Evolutionary conservation across 2,113 vertebrate genomes (phyloP).

Genomic region (Pristiophorus japonicus): DNA sequence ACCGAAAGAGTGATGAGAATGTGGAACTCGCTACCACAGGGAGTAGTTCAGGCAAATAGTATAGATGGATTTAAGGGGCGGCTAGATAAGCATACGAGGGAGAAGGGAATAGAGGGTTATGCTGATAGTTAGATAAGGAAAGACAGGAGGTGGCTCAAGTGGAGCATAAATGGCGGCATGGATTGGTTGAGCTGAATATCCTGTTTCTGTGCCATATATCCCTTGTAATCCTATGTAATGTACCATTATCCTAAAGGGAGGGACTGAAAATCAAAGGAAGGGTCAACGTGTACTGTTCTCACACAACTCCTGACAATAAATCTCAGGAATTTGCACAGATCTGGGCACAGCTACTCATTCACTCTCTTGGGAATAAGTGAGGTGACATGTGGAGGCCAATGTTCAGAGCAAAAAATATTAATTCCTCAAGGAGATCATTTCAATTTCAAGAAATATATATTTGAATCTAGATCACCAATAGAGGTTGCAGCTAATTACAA

Average conservation of each 20-base stretch:
- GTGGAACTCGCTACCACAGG: too few species aligned
- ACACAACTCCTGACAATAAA: neutral
- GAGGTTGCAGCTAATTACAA: neutral
- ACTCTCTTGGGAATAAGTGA: neutral
- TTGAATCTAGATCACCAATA: neutral
- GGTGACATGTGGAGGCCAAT: neutral
- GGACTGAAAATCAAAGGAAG: neutral
- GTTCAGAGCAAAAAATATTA: neutral
- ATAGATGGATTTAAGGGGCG: too few species aligned
- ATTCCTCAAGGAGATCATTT: neutral
- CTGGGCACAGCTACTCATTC: neutral
- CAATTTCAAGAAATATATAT: neutral
- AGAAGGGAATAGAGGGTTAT: too few species aligned
- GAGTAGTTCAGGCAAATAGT: too few species aligned
- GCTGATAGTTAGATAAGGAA: too few species aligned
- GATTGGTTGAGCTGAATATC: too few species aligned
- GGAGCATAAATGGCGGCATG: too few species aligned
- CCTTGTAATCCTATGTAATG: too few species aligned
- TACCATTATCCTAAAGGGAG: neutral
- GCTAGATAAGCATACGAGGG: too few species aligned
- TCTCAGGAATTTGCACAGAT: neutral
- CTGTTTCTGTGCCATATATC: too few species aligned
- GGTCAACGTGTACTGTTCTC: neutral
- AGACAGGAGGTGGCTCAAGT: too few species aligned
- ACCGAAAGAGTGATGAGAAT: too few species aligned